Conservation (phyloP, 2,797 vertebrate species). For the Acanthis flammea region DNA sequence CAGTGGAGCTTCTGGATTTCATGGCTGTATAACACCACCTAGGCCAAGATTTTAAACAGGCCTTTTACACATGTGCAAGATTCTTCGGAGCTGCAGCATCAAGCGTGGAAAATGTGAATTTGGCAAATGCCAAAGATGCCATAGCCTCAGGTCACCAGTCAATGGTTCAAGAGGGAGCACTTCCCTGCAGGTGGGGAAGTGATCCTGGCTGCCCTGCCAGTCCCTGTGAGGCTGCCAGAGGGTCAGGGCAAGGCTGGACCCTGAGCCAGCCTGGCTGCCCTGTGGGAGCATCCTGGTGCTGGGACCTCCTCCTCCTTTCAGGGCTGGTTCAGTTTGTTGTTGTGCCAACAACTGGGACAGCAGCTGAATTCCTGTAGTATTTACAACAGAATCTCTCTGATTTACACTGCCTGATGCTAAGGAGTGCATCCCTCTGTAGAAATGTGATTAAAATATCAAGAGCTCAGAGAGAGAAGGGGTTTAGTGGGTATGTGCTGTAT, state of each 20-base stretch:
- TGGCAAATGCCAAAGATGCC: not conserved
- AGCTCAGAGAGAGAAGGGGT: not conserved
- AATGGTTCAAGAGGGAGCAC: fast-evolving
- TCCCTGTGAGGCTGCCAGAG: fast-evolving
- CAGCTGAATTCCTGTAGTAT: not conserved
- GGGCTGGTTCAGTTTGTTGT: fast-evolving
- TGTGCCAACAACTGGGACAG: fast-evolving
- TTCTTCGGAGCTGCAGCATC: not conserved
- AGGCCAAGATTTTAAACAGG: not conserved
- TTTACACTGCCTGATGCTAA: not conserved
- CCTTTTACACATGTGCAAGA: not conserved
- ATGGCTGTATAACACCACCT: fast-evolving
- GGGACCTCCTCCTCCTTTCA: not conserved
- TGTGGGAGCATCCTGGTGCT: not conserved
- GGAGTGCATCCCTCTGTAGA: not conserved
- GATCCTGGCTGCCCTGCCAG: not conserved
- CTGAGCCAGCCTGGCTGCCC: not conserved
- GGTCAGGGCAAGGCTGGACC: not conserved
- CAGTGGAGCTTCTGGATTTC: not conserved
- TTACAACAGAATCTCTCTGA: not conserved
- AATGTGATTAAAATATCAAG: not conserved
- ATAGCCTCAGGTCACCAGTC: fast-evolving
- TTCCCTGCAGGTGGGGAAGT: not conserved
- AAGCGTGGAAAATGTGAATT: not conserved
- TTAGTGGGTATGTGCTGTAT: not conserved